A percentile compares a stretch with the other conserved stretches of the same genome.
Conservation (phyloP, 2,113 vertebrate species). For the Pipa parva region DNA sequence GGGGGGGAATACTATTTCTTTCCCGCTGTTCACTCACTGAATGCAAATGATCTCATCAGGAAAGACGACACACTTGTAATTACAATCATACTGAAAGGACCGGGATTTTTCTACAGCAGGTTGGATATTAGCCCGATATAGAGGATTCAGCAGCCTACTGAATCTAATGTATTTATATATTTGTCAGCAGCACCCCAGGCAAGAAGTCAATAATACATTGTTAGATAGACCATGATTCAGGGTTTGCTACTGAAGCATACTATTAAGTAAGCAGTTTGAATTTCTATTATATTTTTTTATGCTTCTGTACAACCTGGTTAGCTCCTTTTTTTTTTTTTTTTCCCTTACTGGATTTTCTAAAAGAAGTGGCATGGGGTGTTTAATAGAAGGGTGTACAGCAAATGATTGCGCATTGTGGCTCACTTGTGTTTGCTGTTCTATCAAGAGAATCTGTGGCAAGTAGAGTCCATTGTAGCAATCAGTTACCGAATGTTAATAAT, state of each 20-base stretch:
- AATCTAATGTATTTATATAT: conserved; percentile 2
- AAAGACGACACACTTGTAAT: conserved; percentile 21
- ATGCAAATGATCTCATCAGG: conserved; percentile 22
- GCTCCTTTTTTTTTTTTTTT: too few species aligned
- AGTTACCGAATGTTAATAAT: too few species aligned
- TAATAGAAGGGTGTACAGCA: too few species aligned
- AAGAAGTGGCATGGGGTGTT: too few species aligned
- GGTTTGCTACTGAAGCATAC: conserved; percentile 4
- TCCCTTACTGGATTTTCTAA: too few species aligned
- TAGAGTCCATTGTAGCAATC: too few species aligned
- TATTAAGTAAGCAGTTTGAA: conserved; percentile 1
- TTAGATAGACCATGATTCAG: background rate
- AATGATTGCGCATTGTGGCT: too few species aligned
- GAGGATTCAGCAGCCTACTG: background rate
- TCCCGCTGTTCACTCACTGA: conserved; percentile 4
- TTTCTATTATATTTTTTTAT: background rate
- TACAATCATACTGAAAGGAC: conserved; percentile 17
- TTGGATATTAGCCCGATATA: conserved; percentile 2
- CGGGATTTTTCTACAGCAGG: background rate
- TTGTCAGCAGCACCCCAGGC: background rate
- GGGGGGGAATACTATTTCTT: background rate
- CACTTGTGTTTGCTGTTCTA: too few species aligned
- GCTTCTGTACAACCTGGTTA: background rate
- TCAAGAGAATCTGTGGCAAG: too few species aligned
- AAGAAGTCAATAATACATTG: conserved; percentile 1